Conservation (phyloP, 2,113 vertebrate species). For the Dendropsophus ebraccatus region DNA sequence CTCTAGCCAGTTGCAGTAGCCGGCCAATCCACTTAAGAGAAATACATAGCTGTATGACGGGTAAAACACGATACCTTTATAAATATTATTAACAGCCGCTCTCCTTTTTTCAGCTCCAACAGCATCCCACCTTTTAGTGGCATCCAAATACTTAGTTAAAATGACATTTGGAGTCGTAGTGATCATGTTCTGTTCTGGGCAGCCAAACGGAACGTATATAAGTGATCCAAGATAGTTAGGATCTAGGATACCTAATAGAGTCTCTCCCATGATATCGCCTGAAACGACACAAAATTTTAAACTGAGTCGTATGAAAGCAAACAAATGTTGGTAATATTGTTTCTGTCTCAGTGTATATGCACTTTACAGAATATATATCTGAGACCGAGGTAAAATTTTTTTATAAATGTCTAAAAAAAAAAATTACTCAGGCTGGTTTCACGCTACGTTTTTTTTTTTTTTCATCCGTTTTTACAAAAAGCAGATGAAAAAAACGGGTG, state of each 20-base stretch:
- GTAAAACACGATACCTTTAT: background rate
- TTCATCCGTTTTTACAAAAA: no score
- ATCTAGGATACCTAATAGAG: slow-evolving; percentile 7
- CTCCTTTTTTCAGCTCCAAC: slow-evolving; percentile 30
- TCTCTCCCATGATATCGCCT: slow-evolving; percentile 42
- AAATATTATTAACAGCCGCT: slow-evolving; percentile 8
- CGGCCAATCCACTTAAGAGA: no score
- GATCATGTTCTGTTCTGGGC: slow-evolving; percentile 40
- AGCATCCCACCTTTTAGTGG: background rate
- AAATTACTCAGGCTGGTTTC: no score
- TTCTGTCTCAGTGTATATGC: no score
- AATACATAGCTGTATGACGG: no score
- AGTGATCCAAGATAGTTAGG: background rate
- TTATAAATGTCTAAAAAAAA: no score
- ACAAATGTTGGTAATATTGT: no score
- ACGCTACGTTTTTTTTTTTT: no score
- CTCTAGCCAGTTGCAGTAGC: no score
- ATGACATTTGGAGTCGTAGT: slow-evolving; percentile 23
- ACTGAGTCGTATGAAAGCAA: background rate
- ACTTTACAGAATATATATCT: no score
- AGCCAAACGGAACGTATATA: slow-evolving; percentile 9
- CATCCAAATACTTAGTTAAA: slow-evolving; percentile 18
- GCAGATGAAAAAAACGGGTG: no score
- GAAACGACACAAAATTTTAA: background rate
- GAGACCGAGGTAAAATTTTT: no score